phyloP scores from a whole-genome alignment of 2,113 vertebrate species.

The Talpa occidentalis region DNA sequence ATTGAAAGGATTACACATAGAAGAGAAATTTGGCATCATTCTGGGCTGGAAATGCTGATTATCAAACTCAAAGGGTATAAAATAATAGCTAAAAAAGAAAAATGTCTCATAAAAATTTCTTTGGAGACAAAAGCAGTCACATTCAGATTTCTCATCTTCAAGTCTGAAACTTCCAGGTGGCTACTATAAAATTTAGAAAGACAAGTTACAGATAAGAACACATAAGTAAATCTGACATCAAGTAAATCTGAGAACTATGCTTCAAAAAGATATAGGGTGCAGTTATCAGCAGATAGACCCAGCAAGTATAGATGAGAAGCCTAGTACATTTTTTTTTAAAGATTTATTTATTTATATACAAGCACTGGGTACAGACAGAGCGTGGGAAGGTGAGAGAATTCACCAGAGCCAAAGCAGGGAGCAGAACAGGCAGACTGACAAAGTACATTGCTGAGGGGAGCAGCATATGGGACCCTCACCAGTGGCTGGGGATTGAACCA shows the following conservation, averaged over 20 bases:
- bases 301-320: neutral
- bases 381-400: too few relatives aligned
- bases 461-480: too few relatives aligned
- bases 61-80: neutral
- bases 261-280: neutral
- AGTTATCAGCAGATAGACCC: neutral
- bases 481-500: too few relatives aligned
- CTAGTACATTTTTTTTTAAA: neutral
- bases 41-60: neutral
- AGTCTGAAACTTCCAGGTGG: conserved; percentile 3
- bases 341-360: too few relatives aligned
- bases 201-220: neutral
- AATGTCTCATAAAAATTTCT: neutral
- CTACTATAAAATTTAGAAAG: neutral
- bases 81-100: neutral
- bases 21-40: neutral
- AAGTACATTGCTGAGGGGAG: too few relatives aligned
- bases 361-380: too few relatives aligned
- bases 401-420: too few relatives aligned
- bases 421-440: too few relatives aligned
- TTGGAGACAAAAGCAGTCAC: neutral
- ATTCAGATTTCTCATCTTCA: neutral
- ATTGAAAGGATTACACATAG: neutral
- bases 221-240: too few relatives aligned
- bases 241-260: neutral